phyloP scores from a whole-genome alignment of 2,888 invertebrate species.

The Hemistola chrysoprasaria region DNA sequence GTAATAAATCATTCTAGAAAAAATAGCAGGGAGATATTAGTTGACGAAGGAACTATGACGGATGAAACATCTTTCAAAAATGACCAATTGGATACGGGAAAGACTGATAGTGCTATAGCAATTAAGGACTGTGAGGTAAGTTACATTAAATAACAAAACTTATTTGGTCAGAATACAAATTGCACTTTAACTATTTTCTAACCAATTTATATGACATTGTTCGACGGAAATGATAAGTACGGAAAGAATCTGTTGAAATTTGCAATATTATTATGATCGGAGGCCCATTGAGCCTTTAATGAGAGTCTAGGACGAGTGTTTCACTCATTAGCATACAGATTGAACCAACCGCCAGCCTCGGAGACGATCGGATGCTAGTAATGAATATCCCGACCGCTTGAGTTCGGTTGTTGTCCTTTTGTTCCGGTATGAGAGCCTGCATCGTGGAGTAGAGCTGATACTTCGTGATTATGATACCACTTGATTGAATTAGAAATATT shows the following conservation, averaged over 20 bases:
- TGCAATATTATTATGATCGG: conserved; percentile 7
- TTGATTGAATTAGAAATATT: no score
- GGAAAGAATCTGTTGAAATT: conserved; percentile 3
- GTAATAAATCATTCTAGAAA: conserved; percentile 67
- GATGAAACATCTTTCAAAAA: conserved; percentile 48
- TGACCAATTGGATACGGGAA: conserved; percentile 57
- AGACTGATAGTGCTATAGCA: conserved; percentile 63
- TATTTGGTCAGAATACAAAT: no score
- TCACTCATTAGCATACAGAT: conserved; percentile 75
- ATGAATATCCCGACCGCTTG: conserved; percentile 47
- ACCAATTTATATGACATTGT: no score
- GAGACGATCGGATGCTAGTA: conserved; percentile 50
- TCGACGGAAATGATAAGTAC: background rate
- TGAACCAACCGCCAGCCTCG: conserved; percentile 41
- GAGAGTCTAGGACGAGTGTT: conserved; percentile 30
- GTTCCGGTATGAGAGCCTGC: conserved; percentile 12
- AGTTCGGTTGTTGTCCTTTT: conserved; percentile 26
- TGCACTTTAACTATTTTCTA: no score
- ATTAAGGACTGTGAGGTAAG: conserved; percentile 62
- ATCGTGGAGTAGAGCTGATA: conserved; percentile 10
- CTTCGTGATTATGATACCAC: no score
- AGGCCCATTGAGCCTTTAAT: conserved; percentile 40
- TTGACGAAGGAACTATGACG: conserved; percentile 62
- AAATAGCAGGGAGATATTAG: conserved; percentile 57
- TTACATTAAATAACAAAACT: conserved; percentile 1